A percentile compares a stretch with the other conserved stretches of the same genome.
These are phyloP conservation scores for Metalampra italica DNA, from an alignment of 2,888 invertebrate species.

Conservation along the genomic window DNA sequence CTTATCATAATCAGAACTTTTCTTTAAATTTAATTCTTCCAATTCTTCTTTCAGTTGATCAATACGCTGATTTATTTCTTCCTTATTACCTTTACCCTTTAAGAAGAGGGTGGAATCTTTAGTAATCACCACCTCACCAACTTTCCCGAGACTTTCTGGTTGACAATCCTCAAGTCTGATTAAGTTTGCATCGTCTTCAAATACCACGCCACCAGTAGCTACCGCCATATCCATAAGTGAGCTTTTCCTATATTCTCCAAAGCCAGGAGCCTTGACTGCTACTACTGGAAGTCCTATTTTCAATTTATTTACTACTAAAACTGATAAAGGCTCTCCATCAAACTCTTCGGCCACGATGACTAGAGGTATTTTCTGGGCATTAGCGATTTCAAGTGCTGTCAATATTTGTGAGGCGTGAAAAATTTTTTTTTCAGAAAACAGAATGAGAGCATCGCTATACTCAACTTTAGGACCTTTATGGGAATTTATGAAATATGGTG, in stretches of 20 bases:
- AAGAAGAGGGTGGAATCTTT: conserved; percentile 91
- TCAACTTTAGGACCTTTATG: conserved; percentile 98
- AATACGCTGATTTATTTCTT: conserved; percentile 86
- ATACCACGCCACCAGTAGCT: conserved; percentile 93
- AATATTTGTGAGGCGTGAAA: conserved; percentile 95
- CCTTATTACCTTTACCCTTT: conserved; percentile 85
- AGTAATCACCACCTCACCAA: conserved; percentile 93
- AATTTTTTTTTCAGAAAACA: conserved; percentile 98
- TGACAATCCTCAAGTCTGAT: conserved; percentile 93
- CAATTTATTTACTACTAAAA: conserved; percentile 91
- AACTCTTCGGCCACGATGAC: conserved; percentile 97
- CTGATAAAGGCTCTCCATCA: conserved; percentile 94
- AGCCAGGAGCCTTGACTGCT: conserved; percentile 97
- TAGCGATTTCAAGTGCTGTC: conserved; percentile 97
- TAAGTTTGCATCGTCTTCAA: conserved; percentile 94
- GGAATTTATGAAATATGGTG: conserved; percentile 99
- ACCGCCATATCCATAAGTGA: conserved; percentile 94
- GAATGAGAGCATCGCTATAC: conserved; percentile 94
- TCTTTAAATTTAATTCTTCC: conserved; percentile 60
- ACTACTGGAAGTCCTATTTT: conserved; percentile 95
- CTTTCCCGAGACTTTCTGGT: conserved; percentile 87
- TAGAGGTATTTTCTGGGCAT: conserved; percentile 92
- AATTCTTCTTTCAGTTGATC: conserved; percentile 91
- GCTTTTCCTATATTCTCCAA: conserved; percentile 95
- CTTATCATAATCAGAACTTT: conserved; percentile 93